Evolutionary conservation across 2,113 vertebrate genomes (phyloP), one percentile per base, ranked within the genome.

Genomic region (Microcebus lehilahytsara): DNA sequence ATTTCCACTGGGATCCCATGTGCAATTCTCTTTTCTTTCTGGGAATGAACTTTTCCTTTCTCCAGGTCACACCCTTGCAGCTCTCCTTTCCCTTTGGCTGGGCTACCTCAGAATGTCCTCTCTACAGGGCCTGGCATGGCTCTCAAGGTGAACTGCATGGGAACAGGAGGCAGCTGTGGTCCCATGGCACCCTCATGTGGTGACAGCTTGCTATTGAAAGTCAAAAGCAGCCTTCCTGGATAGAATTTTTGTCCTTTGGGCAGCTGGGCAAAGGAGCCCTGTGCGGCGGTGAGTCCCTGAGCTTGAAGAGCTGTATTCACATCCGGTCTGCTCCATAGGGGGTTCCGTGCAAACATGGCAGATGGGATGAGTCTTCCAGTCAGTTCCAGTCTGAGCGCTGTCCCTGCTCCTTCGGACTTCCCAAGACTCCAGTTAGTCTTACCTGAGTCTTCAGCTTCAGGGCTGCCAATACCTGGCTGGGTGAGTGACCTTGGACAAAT

Each of bases 1-100:
- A 97, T 97, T 97, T 95, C 80, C 80, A 20, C 16, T 46, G 46
- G 74, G 75, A 77, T 78, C 13, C 34, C 62, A 11, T 1, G 62
- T 64, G 14, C 72, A 30, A 13, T 46, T 74, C 51, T 64, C n/a
- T 91, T 85, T 42, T 85, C 64, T 53, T 88, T 66, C 42, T 11
- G 6, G 86, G 17, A 51, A 67, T 74, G 53, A 93, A 56, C 56
- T 32, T 67, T 56, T n/a, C 23, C 40, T 62, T 89, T 81, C 46
- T 25, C 8, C 27, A 60, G 42, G 51, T 42, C 19, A 5, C 9
- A 67, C 37, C 60, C 56, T 69, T 80, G 66, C 27, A 17, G 40
- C 37, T 46, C 30, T 62, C 30, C 32, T 60, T 25, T 95, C 40
- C 30, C 10, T 67, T 77, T 80, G 72, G 42, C 32, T 10, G n/a